Evolutionary conservation across 2,113 vertebrate genomes (phyloP), one percentile per base, ranked within the genome.

Genomic region (Dunckerocampus dactyliophorus): DNA sequence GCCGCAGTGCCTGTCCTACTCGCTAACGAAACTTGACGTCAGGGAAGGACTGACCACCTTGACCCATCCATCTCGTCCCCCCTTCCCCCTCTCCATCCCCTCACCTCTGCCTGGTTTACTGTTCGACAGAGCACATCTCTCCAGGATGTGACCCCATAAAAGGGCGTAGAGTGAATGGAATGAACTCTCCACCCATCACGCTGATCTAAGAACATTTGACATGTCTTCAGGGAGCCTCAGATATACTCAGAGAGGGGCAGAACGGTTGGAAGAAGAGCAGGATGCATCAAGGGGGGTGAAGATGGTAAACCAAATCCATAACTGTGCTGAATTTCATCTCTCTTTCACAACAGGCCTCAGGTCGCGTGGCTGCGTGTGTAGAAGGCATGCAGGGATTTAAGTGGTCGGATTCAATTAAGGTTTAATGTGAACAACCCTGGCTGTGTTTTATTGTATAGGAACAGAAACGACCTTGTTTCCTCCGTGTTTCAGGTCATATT

Each of bases 101-200:
- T 21, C 63, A 42, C 71, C 75, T 71, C 72, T 73, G 77, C 79
- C 82, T 76, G 74, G 74, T 88, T 87, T 81, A 84, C 75, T 71
- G 78, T 59, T 69, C 45, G n/a, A 70, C 70, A 68, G 72, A 85
- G 65, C 79, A 72, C 78, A 74, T 65, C 75, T 87, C 82, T 87
- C 69, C 74, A 80, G 83, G 84, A 88, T 83, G 77, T 86, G 87
- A 89, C 88, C 86, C 86, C 87, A 88, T 89, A 86, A 89, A 89
- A 82, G 78, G 72, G 85, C 82, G 73, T 72, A 74, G 81, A 76
- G 80, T 69, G 81, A 75, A 79, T 79, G 84, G 86, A 90, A 87
- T 88, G 85, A 88, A 86, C 86, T 89, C 84, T 81, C 75, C 81
- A 82, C 80, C 82, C 85, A 88, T 87, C 87, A 84, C 83, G 81